These are phyloP conservation scores for Tringa solitaria DNA, from an alignment of 2,113 vertebrate species.

Conservation along the genomic window DNA sequence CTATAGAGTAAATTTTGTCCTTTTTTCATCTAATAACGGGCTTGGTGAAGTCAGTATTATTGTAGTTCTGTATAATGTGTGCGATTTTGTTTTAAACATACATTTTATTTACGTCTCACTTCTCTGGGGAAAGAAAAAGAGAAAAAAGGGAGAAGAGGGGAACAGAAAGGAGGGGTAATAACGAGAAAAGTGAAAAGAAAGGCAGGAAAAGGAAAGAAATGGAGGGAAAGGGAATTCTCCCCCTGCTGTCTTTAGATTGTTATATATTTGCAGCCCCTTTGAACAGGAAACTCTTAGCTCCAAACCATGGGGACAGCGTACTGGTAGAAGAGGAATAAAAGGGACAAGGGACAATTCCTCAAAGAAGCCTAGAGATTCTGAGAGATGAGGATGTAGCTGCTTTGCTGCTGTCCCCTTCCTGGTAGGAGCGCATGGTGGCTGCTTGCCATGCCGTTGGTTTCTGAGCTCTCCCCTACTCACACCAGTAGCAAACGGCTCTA, in stretches of 20 bases:
- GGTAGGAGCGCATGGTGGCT: background rate
- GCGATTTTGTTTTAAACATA: background rate
- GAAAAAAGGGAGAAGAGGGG: background rate
- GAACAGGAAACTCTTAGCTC: background rate
- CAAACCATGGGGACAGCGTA: background rate
- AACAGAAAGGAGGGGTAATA: background rate
- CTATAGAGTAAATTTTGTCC: background rate
- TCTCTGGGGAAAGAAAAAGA: background rate
- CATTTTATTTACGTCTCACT: background rate
- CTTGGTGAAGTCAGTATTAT: background rate
- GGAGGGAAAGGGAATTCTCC: background rate
- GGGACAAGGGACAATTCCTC: background rate
- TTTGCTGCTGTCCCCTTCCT: background rate
- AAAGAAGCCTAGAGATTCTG: background rate
- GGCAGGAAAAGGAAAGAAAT: background rate
- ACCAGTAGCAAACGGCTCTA: background rate
- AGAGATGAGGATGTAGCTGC: background rate
- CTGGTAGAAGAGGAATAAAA: background rate
- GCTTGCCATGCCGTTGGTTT: rapidly evolving
- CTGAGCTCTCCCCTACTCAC: background rate
- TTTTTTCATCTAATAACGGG: background rate
- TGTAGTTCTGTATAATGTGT: background rate
- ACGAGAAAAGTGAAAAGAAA: background rate
- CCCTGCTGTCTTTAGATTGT: background rate
- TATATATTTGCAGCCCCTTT: background rate